Percentiles rank a stretch among this genome's conserved stretches.
Conservation (phyloP, 2,113 vertebrate genomes). For the Thalassoma bifasciatum region DNA sequence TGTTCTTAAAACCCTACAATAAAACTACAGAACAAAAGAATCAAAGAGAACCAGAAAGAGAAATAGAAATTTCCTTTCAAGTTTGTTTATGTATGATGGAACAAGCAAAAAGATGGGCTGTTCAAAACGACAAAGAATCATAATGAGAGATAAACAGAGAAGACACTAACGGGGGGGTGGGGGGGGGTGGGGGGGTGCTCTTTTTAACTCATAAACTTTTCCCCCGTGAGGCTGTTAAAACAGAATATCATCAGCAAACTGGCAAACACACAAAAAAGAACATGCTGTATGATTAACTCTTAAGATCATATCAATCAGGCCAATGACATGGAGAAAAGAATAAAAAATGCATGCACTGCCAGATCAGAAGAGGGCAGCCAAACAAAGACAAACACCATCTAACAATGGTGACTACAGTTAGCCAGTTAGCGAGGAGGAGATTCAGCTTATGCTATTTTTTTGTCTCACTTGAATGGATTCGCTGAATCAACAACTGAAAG, state of each 20-base stretch:
- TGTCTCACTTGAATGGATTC: no score
- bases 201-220: neutral
- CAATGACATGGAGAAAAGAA: no score
- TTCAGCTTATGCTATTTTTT: no score
- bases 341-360: no score
- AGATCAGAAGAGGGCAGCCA: no score
- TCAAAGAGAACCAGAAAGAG: slow-evolving; percentile 1
- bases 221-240: slow-evolving; percentile 15
- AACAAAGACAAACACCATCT: no score
- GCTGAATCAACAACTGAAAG: no score
- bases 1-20: slow-evolving; percentile 32
- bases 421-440: no score
- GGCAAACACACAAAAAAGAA: neutral
- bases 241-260: slow-evolving; percentile 28
- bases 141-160: slow-evolving; percentile 21
- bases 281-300: no score
- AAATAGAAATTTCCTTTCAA: neutral
- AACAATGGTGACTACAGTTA: no score
- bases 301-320: no score
- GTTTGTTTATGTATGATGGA: slow-evolving; percentile 51
- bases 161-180: slow-evolving; percentile 20
- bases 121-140: slow-evolving; percentile 14
- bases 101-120: slow-evolving; percentile 21
- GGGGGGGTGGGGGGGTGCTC: neutral
- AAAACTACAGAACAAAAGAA: slow-evolving; percentile 19